Evolutionary conservation across 2,113 vertebrate genomes (phyloP), one percentile per base, ranked within the genome.

Genomic region (Scomber scombrus): DNA sequence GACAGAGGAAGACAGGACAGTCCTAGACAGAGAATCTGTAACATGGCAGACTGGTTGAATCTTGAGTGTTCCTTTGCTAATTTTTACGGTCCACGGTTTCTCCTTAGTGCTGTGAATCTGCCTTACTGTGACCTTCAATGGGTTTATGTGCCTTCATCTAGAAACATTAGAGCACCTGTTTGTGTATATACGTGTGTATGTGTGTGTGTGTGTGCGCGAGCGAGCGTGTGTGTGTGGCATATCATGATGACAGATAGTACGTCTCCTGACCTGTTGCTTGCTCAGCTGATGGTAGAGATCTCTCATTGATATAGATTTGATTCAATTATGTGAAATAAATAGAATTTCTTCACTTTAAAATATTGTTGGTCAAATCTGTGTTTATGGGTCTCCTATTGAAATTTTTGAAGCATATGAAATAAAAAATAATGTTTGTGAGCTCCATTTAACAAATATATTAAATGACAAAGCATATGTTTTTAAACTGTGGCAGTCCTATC

Each of bases 111-210:
- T 94, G 91, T 94, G 91, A 92, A 91, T 94, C 90, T 95, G 94
- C 95, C 95, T 95, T 94, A 95, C 93, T 93, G 92, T 94, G 91
- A 93, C 92, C 93, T 93, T 90, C 82, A 89, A 91, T 93, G 89
- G 93, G 92, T 94, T 94, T 92, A 91, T 92, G 95, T 95, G 95
- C 95, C 95, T 95, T 95, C 93, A 93, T 94, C 79, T 94, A 94
- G 91, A 90, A 75, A 90, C 89, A 91, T 88, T 89, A 90, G 81
- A 91, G 83, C 83, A 89, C 87, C 82, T 92, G 88, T 84, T 72
- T 72, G 67, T 80, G 72, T 63, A 57, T 43, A 23, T 26, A 56
- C 67, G 19, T 63, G 21, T 63, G 73, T 40, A 55, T 50, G 75
- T 26, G 80, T 50, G 68, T 31, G 75, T 54, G 72, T 51, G 45